Evolutionary conservation across 2,797 vertebrate genomes (phyloP).

Genomic region (Pseudochirops corinnae): DNA sequence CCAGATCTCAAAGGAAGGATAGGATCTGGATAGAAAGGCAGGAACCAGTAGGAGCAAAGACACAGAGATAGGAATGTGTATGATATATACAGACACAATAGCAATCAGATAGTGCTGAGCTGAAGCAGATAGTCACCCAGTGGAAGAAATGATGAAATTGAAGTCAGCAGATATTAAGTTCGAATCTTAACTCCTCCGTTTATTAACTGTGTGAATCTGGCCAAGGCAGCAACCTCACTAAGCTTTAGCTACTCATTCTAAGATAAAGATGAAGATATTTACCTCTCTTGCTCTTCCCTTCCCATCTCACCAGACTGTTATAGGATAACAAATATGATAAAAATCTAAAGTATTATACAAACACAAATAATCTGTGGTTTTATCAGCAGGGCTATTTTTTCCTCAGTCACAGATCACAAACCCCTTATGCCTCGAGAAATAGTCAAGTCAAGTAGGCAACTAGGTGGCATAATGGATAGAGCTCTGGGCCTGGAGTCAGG

Average conservation of each 20-base stretch:
- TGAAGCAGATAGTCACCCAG: neutral
- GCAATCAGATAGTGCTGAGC: neutral
- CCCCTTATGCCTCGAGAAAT: neutral
- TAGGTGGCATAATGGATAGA: neutral
- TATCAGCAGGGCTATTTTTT: neutral
- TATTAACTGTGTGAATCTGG: neutral
- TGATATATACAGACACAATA: neutral
- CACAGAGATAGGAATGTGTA: neutral
- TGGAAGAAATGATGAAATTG: neutral
- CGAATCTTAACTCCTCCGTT: neutral
- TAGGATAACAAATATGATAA: neutral
- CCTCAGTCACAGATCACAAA: neutral
- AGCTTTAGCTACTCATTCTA: neutral
- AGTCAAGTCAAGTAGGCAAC: neutral
- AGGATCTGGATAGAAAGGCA: neutral
- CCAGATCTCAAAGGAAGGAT: neutral
- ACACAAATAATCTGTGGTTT: neutral
- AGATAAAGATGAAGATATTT: neutral
- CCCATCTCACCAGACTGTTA: neutral
- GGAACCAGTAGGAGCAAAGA: neutral
- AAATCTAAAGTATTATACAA: neutral
- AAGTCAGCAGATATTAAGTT: neutral
- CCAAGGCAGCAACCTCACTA: neutral
- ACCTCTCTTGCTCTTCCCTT: neutral
- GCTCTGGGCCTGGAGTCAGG: neutral